Evolutionary conservation across 2,888 invertebrate genomes (phyloP).

Genomic region (Nephrotoma guestfalica): DNA sequence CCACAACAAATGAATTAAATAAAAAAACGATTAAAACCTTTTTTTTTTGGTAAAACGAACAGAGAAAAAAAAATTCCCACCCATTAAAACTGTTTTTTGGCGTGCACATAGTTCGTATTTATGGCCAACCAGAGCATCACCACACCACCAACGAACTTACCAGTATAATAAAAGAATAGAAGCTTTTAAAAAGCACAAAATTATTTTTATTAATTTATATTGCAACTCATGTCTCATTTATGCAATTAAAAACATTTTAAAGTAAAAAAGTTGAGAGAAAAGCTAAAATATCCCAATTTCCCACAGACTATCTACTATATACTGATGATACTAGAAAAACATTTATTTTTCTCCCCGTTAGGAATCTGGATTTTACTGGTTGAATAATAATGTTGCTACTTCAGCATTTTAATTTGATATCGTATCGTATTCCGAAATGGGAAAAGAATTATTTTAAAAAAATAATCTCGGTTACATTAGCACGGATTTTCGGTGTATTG

Average conservation of each 20-base stretch:
- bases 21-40: neutral
- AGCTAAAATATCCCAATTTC: neutral
- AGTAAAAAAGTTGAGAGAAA: neutral
- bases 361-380: neutral
- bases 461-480: neutral
- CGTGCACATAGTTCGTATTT: neutral
- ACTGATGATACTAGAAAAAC: neutral
- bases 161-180: neutral
- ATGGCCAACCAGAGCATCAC: neutral
- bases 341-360: neutral
- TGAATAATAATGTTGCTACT: neutral
- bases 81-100: neutral
- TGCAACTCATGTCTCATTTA: neutral
- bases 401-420: neutral
- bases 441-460: neutral
- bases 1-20: neutral
- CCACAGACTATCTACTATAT: neutral
- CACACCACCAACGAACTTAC: neutral
- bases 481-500: neutral
- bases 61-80: neutral
- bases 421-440: neutral
- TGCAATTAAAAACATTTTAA: neutral
- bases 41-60: neutral
- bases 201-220: neutral
- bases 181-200: neutral